These are phyloP conservation scores for Lordiphosa mommai DNA, from an alignment of 1,140 invertebrate species.

Conservation along the genomic window DNA sequence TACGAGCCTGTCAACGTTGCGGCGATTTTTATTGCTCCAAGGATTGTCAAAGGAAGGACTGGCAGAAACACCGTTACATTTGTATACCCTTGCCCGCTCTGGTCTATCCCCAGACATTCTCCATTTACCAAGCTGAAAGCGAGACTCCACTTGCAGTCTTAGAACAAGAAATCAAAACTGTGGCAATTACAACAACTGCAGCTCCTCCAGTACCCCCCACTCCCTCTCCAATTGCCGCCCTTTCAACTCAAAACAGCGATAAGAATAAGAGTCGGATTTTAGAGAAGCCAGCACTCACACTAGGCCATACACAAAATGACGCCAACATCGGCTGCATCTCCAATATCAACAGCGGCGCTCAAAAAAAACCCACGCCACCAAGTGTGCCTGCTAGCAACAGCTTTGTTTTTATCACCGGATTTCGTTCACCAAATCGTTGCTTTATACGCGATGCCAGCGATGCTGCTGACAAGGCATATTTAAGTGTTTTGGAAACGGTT, in stretches of 20 bases:
- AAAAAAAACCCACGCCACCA: neutral
- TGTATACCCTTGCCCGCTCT: constrained; percentile 47
- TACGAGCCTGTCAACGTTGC: constrained; percentile 44
- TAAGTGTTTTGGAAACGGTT: constrained; percentile 34
- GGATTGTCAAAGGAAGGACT: constrained; percentile 44
- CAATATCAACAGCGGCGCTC: neutral
- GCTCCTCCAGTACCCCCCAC: neutral
- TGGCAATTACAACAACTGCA: neutral
- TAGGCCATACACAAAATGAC: too few relatives aligned
- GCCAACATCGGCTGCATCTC: neutral
- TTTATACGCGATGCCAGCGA: constrained; percentile 33
- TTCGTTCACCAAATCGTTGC: constrained; percentile 54
- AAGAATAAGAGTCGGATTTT: neutral
- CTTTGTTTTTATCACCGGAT: constrained; percentile 24
- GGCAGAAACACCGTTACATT: constrained; percentile 56
- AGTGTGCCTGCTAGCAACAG: constrained; percentile 18
- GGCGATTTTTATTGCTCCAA: constrained; percentile 60
- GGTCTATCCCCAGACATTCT: constrained; percentile 32
- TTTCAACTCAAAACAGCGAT: neutral
- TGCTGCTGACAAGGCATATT: constrained; percentile 23
- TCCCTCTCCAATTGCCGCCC: neutral
- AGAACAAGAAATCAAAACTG: neutral
- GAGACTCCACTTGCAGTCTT: neutral
- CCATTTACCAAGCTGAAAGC: neutral
- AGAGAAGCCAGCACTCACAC: neutral